These are phyloP conservation scores for Anagyrus pseudococci DNA, from an alignment of 2,888 invertebrate genomes.

Conservation along the genomic window DNA sequence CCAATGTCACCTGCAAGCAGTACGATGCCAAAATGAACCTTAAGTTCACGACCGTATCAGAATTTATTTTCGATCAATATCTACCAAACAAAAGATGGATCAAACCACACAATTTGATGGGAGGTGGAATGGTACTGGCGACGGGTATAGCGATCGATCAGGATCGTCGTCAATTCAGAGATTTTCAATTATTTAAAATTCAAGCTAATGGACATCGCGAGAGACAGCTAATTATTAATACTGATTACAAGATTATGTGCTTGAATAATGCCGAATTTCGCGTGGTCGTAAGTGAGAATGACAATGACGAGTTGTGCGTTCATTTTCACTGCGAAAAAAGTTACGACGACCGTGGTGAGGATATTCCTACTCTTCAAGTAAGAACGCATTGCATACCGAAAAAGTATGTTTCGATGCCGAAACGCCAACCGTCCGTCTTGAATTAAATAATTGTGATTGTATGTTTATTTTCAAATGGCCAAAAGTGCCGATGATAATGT, in stretches of 20 bases:
- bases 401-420: not conserved
- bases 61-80: conserved; percentile 10
- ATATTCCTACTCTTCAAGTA: conserved; percentile 6
- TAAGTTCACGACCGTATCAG: not conserved
- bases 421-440: not conserved
- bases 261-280: not conserved
- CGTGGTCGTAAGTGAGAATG: conserved; percentile 14
- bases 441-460: conserved; percentile 4
- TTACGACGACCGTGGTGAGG: not conserved
- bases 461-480: no score
- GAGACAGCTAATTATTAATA: conserved; percentile 9
- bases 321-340: conserved; percentile 17
- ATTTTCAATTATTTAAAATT: conserved; percentile 16
- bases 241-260: no score
- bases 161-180: not conserved
- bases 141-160: conserved; percentile 2
- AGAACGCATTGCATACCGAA: conserved; percentile 16
- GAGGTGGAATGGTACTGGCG: conserved; percentile 17
- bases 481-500: no score
- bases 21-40: not conserved
- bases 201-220: conserved; percentile 9
- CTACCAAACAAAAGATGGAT: conserved; percentile 16
- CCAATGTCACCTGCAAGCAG: conserved; percentile 22
- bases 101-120: conserved; percentile 14
- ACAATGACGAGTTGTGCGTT: conserved; percentile 23